phyloP scores from a whole-genome alignment of 2,888 invertebrate species.

The Eupithecia exiguata region DNA sequence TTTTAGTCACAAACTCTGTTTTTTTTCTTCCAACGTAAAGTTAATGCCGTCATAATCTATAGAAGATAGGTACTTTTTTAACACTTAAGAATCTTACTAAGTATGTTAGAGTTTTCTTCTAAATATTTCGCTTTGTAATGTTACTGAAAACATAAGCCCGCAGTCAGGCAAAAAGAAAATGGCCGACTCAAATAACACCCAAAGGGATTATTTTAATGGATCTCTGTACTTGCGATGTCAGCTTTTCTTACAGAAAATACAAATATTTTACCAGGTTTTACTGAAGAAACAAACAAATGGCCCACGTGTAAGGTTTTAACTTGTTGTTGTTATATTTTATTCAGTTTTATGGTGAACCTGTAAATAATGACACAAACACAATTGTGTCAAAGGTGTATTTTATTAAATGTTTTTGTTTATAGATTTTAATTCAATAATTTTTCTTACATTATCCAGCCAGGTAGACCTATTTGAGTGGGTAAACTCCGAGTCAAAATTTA shows the following conservation, averaged over 20 bases:
- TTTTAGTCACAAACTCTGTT: no score
- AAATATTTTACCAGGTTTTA: conserved; percentile 7
- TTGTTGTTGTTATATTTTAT: not conserved
- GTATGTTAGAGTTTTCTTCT: not conserved
- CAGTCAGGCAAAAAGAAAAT: conserved; percentile 1
- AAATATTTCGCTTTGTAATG: not conserved
- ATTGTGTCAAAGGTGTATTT: not conserved
- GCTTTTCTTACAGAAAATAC: conserved; percentile 23
- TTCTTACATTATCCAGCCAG: no score
- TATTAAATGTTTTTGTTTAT: no score
- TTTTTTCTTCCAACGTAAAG: no score
- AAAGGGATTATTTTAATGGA: conserved; percentile 35
- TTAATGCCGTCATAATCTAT: no score
- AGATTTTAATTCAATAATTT: no score
- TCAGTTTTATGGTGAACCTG: not conserved
- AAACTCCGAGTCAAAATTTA: no score
- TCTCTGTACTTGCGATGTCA: conserved; percentile 11
- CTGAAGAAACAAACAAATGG: not conserved
- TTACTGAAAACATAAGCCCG: not conserved
- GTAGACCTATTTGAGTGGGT: no score
- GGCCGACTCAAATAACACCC: conserved; percentile 26
- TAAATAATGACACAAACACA: not conserved
- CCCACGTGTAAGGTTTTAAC: not conserved
- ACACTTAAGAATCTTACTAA: no score
- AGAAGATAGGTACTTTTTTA: no score